These are phyloP conservation scores for Cynaeus angustus DNA, from an alignment of 2,888 invertebrate genomes.

Conservation along the genomic window DNA sequence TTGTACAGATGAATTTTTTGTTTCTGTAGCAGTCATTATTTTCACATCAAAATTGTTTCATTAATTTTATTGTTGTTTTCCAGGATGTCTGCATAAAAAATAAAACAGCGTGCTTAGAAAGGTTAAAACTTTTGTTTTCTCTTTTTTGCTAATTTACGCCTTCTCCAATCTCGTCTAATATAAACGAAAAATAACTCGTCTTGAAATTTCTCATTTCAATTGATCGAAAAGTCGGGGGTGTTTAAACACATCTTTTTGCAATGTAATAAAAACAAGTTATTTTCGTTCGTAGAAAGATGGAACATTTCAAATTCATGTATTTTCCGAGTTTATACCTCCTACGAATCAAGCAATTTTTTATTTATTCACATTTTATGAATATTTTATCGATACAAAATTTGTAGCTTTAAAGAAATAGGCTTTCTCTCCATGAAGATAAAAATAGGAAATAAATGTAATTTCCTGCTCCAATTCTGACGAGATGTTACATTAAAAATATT, in stretches of 20 bases:
- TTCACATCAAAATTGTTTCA: too few relatives aligned
- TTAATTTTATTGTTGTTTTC: too few relatives aligned
- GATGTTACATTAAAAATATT: too few relatives aligned
- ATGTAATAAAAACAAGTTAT: conserved; percentile 15
- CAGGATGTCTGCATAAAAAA: too few relatives aligned
- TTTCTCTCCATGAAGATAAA: neutral
- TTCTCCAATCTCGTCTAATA: neutral
- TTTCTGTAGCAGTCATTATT: too few relatives aligned
- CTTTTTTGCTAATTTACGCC: neutral
- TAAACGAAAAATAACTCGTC: conserved; percentile 7
- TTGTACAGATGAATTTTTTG: too few relatives aligned
- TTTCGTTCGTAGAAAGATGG: neutral
- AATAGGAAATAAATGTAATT: too few relatives aligned
- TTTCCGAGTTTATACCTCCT: conserved; percentile 15
- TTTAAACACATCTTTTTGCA: conserved; percentile 11
- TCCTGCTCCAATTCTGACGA: too few relatives aligned
- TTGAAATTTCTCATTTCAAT: conserved; percentile 5
- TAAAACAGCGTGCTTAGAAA: too few relatives aligned
- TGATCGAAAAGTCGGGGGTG: neutral
- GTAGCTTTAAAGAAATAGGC: neutral
- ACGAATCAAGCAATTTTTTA: conserved; percentile 18
- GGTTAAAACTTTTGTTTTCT: neutral
- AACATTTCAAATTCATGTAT: conserved; percentile 16
- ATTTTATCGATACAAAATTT: conserved; percentile 1
- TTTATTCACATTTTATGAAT: conserved; percentile 25